These are phyloP conservation scores for Ctenopoma multispine DNA, from an alignment of 2,797 vertebrate species.

Conservation along the genomic window DNA sequence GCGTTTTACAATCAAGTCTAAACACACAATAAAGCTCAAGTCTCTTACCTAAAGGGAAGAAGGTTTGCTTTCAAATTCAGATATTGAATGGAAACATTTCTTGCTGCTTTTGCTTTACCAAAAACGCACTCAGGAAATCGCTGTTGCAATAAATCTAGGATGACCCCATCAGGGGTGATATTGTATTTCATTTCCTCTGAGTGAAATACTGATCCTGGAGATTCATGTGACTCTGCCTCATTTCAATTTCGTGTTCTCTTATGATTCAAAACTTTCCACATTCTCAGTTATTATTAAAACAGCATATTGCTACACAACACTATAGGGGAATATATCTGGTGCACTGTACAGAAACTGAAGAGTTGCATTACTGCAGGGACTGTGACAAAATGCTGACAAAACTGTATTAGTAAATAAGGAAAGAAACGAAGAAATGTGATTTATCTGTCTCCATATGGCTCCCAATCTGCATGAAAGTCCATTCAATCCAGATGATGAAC, in stretches of 20 bases:
- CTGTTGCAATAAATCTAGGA: slow-evolving; percentile 81
- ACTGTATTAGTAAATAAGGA: slow-evolving; percentile 35
- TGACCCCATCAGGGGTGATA: slow-evolving; percentile 73
- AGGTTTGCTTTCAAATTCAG: slow-evolving; percentile 42
- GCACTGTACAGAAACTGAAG: slow-evolving; percentile 2
- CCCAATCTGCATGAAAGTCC: slow-evolving; percentile 48
- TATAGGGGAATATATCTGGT: slow-evolving; percentile 22
- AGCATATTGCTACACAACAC: slow-evolving; percentile 41
- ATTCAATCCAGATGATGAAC: slow-evolving; percentile 70
- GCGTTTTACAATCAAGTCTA: slow-evolving; percentile 72
- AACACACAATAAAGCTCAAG: slow-evolving; percentile 67
- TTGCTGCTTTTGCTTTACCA: slow-evolving; percentile 67
- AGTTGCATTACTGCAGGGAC: slow-evolving; percentile 4
- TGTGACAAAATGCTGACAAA: slow-evolving; percentile 38
- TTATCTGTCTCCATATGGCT: slow-evolving; percentile 47
- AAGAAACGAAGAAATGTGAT: slow-evolving; percentile 27
- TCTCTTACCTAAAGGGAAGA: slow-evolving; percentile 28
- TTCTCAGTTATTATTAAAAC: slow-evolving; percentile 65
- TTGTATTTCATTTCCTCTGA: slow-evolving; percentile 79
- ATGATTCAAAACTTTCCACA: slow-evolving; percentile 67
- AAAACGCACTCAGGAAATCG: slow-evolving; percentile 77
- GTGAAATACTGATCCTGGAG: slow-evolving; percentile 73
- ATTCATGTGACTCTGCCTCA: slow-evolving; percentile 67
- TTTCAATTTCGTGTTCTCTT: slow-evolving; percentile 72
- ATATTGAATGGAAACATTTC: slow-evolving; percentile 57